Evolutionary conservation across 2,113 vertebrate species (phyloP), one percentile per base, ranked within the genome.

Genomic region (Hippocampus zosterae): DNA sequence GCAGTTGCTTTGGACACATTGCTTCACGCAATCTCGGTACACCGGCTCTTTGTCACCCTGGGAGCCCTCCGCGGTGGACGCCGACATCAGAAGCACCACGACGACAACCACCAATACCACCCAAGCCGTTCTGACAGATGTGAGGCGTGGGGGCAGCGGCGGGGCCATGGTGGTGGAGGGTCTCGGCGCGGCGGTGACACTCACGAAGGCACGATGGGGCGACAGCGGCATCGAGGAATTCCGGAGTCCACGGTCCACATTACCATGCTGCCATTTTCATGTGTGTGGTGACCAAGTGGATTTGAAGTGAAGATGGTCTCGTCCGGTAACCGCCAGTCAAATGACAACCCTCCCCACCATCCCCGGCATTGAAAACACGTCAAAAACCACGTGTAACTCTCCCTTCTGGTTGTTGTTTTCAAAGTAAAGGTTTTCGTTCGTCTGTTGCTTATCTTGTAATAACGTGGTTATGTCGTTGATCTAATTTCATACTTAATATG

Each of bases 21-120:
- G 88, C 72, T 92, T 85, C 76, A 98, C 91, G 81, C 96, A 98
- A 77, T 97, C 94, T 18, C 94, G 93, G 88, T 98, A 98, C 27
- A 97, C 90, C 18, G 96, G 96, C 77, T 98, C 96, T 77, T 96
- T 95, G 80, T 98, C 96, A 19, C 96, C 96, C 68, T 94, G 95
- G 13, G 96, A 97, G 37, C 82, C 88, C 46, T 48, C 77, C 1
- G 87, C 93, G 0, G 91, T 68, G 64, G 44, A 69, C 11, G 81
- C 78, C n/a, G 77, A 70, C 65, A 81, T 18, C 73, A 90, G 76
- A 41, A 91, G 63, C 18, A 90, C 83, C 50, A 82, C 84, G 33
- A 85, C 88, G 7, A 86, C 18, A 64, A 88, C 67, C 12, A 82
- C 84, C 29, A 85, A 87, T 6, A 86, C 19, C 66, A 88, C 68